These are phyloP conservation scores for Coilia nasus DNA, from an alignment of 2,797 vertebrate genomes.

Conservation along the genomic window DNA sequence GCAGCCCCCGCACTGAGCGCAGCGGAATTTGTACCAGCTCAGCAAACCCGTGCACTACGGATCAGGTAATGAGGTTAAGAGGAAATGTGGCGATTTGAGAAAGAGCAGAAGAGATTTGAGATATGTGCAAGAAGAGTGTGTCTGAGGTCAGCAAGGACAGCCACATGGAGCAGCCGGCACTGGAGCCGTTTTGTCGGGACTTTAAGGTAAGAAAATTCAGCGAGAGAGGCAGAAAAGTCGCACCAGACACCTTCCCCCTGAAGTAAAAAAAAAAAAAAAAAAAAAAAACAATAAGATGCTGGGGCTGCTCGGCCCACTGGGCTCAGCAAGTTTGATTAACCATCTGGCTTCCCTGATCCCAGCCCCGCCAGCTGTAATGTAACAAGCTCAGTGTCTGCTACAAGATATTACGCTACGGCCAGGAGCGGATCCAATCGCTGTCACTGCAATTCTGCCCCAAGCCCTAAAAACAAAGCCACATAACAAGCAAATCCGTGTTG, in stretches of 20 bases:
- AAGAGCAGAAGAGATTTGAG: neutral
- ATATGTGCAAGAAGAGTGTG: neutral
- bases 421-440: neutral
- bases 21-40: neutral
- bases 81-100: neutral
- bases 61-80: neutral
- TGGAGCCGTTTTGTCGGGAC: neutral
- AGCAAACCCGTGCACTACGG: neutral
- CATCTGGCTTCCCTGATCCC: neutral
- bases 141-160: neutral
- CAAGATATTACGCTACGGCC: neutral
- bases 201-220: neutral
- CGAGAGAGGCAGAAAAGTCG: neutral
- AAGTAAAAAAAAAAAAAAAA: neutral
- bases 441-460: neutral
- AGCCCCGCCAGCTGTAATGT: neutral
- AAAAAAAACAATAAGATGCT: neutral
- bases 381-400: constrained; percentile 20
- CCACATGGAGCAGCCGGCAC: neutral
- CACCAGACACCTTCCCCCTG: neutral
- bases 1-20: neutral
- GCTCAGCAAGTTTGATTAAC: constrained; percentile 15
- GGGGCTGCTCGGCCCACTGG: neutral
- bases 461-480: neutral
- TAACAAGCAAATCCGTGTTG: neutral